Base-by-base conservation (phyloP, 2,888 invertebrate genomes). In the Plebejus melissa region DNA sequence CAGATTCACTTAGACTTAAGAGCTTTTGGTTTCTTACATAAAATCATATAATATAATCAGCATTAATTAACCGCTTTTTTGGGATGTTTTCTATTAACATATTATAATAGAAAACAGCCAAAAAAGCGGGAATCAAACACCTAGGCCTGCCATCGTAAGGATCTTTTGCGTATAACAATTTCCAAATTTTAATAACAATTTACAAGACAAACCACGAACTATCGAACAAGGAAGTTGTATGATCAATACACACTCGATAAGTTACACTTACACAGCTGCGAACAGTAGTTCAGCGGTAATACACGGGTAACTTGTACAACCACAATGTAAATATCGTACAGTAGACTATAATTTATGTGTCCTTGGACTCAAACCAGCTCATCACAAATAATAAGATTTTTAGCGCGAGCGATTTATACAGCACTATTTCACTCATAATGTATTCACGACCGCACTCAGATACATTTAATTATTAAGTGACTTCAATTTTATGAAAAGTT, bases 211-310 rank as follows among this genome's bases (percentile, higher is more conserved):
- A 74, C 54, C 4, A 16, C 32, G 9, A 50, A 72, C 46, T 72
- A 28, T 22, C 65, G 32, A 65, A 65, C 32, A 65, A 32, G 32
- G 32, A 28, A 16, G 32, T 36, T 65, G 65, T 32, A 32, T 65
- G 65, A 65, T 65, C 65, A 16, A 65, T 65, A 65, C 65, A 65
- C 65, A 65, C 65, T 65, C 32, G 65, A 65, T 65, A 32, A 65
- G 28, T 65, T 32, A 32, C 65, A 60, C 58, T 65, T 32, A 32
- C 65, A 60, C 58, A n/a, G n/a, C 28, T 22, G 60, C 28, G 11
- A 32, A 65, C 32, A 65, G 65, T 65, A 32, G 28, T 32, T 65
- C 65, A 65, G 22, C 65, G 65, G 65, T 11, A 32, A 9, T 13
- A 65, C 65, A 65, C 32, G 65, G 32, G 32, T 65, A 65, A 65